These are phyloP conservation scores for Sciurus vulgaris DNA, from an alignment of 2,797 vertebrate genomes.

Conservation along the genomic window DNA sequence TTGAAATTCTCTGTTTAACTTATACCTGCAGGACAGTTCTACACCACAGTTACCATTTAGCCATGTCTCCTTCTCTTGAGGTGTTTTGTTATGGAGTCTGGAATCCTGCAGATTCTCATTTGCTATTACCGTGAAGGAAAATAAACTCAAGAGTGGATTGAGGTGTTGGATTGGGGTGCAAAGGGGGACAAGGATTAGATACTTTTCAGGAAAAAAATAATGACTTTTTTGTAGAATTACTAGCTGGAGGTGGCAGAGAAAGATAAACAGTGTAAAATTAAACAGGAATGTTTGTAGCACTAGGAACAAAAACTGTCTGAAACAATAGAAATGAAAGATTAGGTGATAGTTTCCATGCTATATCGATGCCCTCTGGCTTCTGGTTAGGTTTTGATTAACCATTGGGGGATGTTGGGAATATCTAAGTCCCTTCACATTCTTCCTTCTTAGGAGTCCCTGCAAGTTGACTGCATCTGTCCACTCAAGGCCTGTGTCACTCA, in stretches of 20 bases:
- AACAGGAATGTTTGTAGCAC: not conserved
- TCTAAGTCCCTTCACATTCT: not conserved
- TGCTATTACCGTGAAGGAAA: not conserved
- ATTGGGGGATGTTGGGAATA: not conserved
- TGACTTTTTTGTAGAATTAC: not conserved
- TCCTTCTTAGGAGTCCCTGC: not conserved
- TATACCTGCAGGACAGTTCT: not conserved
- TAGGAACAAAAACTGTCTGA: not conserved
- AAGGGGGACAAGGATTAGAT: slow-evolving; percentile 25
- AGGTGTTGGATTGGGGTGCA: not conserved
- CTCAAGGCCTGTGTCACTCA: not conserved
- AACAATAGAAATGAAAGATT: not conserved
- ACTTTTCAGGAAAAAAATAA: slow-evolving; percentile 1
- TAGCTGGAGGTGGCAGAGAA: not conserved
- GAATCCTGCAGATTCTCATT: slow-evolving; percentile 3
- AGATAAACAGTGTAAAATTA: slow-evolving; percentile 23
- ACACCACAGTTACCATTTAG: not conserved
- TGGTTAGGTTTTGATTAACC: not conserved
- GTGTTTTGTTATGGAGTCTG: not conserved
- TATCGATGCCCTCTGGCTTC: not conserved
- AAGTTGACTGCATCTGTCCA: not conserved
- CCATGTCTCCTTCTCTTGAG: not conserved
- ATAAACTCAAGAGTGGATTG: not conserved
- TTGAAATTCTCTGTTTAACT: slow-evolving; percentile 44
- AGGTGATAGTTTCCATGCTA: not conserved